Evolutionary conservation across 2,888 invertebrate species (phyloP).

Genomic region (Quadriops clusia): DNA sequence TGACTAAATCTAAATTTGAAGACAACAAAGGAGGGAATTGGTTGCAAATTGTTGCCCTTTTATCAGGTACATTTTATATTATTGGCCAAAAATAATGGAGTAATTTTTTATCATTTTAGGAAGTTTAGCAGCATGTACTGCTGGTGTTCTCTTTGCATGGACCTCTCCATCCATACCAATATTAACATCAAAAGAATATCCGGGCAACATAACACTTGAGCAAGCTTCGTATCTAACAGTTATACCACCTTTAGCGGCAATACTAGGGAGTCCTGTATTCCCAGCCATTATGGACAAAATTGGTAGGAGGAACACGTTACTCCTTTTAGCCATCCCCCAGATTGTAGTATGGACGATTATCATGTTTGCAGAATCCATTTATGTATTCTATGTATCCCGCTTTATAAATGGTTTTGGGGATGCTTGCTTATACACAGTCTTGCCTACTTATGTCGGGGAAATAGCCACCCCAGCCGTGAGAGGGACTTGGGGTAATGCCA

Average conservation of each 20-base stretch:
- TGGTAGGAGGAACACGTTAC: conserved; percentile 20
- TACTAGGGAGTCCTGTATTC: conserved; percentile 14
- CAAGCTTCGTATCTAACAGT: conserved; percentile 18
- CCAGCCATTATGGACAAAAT: conserved; percentile 14
- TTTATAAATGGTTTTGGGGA: conserved; percentile 23
- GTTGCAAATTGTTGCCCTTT: conserved; percentile 1
- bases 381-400: conserved; percentile 26
- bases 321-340: conserved; percentile 23
- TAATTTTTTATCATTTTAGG: conserved; percentile 14
- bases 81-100: conserved; percentile 1
- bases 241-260: conserved; percentile 16
- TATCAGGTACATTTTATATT: not conserved
- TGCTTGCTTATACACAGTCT: conserved; percentile 20
- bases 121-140: conserved; percentile 14
- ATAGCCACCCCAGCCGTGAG: conserved; percentile 24
- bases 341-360: conserved; percentile 21
- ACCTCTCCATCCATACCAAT: conserved; percentile 19
- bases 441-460: conserved; percentile 24
- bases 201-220: conserved; percentile 12
- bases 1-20: too few species aligned
- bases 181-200: conserved; percentile 14
- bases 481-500: conserved; percentile 25
- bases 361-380: conserved; percentile 20
- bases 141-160: conserved; percentile 18
- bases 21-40: not conserved